phyloP scores from a whole-genome alignment of 2,797 vertebrate species.

The Heterohyrax brucei region DNA sequence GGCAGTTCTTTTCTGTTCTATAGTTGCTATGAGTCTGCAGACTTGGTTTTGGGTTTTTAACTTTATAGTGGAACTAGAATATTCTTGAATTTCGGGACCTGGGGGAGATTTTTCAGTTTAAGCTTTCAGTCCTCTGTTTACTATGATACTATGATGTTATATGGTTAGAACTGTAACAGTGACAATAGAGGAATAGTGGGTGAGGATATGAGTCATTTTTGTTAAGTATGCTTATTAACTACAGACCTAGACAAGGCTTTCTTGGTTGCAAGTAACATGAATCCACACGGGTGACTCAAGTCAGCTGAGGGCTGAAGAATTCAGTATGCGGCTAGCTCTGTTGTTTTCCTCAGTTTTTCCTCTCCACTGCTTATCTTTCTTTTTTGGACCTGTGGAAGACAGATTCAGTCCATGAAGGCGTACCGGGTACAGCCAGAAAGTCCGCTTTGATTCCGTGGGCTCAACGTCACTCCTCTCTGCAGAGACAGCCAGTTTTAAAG shows the following conservation, averaged over 20 bases:
- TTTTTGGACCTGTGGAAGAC: not conserved
- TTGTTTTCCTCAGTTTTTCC: not conserved
- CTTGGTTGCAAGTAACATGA: not conserved
- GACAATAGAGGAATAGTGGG: not conserved
- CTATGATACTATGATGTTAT: not conserved
- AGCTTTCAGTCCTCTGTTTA: conserved; percentile 5
- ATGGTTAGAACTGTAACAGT: not conserved
- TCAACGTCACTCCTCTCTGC: not conserved
- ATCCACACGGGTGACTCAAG: not conserved
- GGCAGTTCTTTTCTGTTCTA: too few species aligned
- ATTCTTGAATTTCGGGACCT: not conserved
- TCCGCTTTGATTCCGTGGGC: not conserved
- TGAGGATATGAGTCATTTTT: not conserved
- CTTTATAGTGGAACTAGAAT: not conserved
- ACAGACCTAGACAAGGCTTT: not conserved
- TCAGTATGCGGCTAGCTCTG: not conserved
- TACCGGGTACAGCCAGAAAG: not conserved
- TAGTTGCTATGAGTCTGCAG: too few species aligned
- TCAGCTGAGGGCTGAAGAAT: not conserved
- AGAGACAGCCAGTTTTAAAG: not conserved
- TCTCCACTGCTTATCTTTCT: not conserved
- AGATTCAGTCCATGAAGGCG: not conserved
- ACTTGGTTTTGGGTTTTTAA: too few species aligned
- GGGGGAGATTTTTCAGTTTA: not conserved
- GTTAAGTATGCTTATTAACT: not conserved